Evolutionary conservation across 2,797 vertebrate species (phyloP).

Genomic region (Potorous gilbertii): DNA sequence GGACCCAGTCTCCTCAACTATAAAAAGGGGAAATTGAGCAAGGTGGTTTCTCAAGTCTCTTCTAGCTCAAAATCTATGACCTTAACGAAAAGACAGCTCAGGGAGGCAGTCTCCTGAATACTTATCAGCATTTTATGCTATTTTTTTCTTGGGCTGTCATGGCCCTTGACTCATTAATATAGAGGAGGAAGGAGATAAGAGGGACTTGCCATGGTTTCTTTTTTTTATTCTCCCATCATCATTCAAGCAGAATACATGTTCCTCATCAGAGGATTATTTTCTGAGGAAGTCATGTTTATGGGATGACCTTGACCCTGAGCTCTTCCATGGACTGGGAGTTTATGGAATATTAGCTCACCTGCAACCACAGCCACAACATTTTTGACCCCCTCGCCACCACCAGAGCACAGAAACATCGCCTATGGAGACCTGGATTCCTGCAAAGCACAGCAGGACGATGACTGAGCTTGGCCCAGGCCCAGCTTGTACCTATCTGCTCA

Average conservation of each 20-base stretch:
- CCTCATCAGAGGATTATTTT: background rate
- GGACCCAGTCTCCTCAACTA: background rate
- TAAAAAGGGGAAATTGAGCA: background rate
- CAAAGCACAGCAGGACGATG: background rate
- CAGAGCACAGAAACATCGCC: background rate
- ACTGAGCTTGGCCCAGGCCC: background rate
- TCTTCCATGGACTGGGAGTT: background rate
- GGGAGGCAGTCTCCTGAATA: background rate
- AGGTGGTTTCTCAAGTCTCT: background rate
- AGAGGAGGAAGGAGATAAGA: background rate
- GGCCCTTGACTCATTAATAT: background rate
- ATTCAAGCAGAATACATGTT: background rate
- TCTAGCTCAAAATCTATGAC: background rate
- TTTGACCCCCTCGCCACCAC: background rate
- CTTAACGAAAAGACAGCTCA: background rate
- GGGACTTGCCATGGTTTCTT: background rate
- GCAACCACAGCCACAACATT: background rate
- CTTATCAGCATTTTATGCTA: background rate
- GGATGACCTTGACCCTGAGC: background rate
- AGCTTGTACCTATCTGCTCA: background rate
- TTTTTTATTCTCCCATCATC: background rate
- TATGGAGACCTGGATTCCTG: rapidly evolving
- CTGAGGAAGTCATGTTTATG: background rate
- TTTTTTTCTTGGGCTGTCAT: background rate
- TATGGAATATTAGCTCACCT: background rate